phyloP scores from a whole-genome alignment of 2,888 invertebrate species.

The Hypsopygia costalis region DNA sequence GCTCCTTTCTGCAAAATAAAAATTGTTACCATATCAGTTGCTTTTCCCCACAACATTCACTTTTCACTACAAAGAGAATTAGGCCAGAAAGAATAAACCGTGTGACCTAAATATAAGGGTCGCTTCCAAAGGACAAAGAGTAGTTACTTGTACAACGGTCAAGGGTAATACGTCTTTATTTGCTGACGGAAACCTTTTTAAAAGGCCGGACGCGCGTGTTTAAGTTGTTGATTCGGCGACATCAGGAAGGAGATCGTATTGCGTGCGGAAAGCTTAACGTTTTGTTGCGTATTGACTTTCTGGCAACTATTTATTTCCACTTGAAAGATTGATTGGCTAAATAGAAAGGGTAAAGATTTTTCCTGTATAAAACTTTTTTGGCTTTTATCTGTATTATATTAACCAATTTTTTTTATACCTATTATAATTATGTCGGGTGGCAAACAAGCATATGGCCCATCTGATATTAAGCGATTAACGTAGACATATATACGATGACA shows the following conservation, averaged over 20 bases:
- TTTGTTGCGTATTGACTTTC: neutral
- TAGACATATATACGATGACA: too few relatives aligned
- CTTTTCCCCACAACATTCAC: too few relatives aligned
- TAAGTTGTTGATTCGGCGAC: conserved; percentile 6
- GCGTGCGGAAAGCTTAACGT: neutral
- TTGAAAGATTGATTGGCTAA: too few relatives aligned
- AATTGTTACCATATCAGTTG: too few relatives aligned
- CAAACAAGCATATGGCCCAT: too few relatives aligned
- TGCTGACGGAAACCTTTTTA: conserved; percentile 5
- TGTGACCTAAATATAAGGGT: neutral
- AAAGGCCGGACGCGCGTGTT: conserved; percentile 3
- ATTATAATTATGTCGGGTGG: too few relatives aligned
- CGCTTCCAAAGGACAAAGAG: conserved; percentile 5
- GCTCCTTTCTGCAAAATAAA: too few relatives aligned
- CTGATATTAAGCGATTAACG: too few relatives aligned
- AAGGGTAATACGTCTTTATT: conserved; percentile 8
- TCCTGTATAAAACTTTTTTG: too few relatives aligned
- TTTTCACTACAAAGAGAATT: too few relatives aligned
- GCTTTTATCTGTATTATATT: too few relatives aligned
- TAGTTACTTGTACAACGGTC: conserved; percentile 3
- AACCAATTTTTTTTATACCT: too few relatives aligned
- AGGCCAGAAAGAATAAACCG: neutral
- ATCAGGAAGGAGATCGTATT: neutral
- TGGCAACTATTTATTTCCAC: neutral
- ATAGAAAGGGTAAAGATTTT: neutral